A percentile compares a stretch with the other conserved stretches of the same genome.
Evolutionary conservation across 2,888 invertebrate species (phyloP).

Genomic region (Scelioninae gen. 1): DNA sequence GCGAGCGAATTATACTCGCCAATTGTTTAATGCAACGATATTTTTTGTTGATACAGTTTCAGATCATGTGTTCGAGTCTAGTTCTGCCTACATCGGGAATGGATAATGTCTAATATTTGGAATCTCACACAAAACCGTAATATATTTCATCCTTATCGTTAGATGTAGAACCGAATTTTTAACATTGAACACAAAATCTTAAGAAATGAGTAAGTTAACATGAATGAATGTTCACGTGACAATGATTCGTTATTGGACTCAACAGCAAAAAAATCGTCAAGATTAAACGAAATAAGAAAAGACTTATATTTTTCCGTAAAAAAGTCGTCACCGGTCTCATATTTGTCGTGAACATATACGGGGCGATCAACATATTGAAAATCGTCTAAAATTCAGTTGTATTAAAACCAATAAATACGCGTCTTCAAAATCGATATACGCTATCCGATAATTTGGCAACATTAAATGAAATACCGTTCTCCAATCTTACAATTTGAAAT

Average conservation of each 20-base stretch:
- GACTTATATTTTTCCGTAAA: background rate
- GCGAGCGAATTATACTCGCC: constrained; percentile 49
- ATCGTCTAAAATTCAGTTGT: background rate
- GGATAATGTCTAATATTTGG: constrained; percentile 15
- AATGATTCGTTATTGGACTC: background rate
- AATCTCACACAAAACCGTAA: constrained; percentile 40
- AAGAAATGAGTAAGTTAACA: background rate
- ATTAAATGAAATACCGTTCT: background rate
- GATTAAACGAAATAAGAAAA: background rate
- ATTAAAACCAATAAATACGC: background rate
- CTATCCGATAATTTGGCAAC: background rate
- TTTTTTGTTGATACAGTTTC: background rate
- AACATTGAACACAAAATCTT: constrained; percentile 10
- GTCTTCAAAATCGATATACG: background rate
- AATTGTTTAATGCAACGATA: constrained; percentile 4
- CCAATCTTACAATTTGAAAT: constrained; percentile 9
- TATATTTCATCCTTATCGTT: background rate
- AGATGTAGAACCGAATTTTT: background rate
- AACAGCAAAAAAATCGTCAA: background rate
- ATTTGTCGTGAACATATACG: constrained; percentile 55
- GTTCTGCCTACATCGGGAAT: constrained; percentile 6
- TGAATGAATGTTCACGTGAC: background rate
- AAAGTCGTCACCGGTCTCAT: background rate
- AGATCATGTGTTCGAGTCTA: background rate
- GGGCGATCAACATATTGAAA: background rate